Base-by-base conservation (phyloP, 2,888 invertebrate genomes). In the Drosophila emarginata region DNA sequence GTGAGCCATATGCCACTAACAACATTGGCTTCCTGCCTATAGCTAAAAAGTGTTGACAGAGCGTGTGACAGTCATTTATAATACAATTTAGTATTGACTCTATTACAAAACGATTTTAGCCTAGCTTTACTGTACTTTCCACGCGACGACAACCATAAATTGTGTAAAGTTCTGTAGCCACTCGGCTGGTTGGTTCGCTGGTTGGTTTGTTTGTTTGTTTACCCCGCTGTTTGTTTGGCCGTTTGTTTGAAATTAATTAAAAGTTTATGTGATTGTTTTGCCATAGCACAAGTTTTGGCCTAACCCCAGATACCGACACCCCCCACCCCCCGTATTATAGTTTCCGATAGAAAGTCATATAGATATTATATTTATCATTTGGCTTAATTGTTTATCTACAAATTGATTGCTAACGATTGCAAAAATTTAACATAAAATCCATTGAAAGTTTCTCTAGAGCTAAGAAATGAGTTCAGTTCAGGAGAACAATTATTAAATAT, bases 191-290 rank as follows among this genome's bases (percentile, higher is more conserved):
- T 37, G 58, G 57, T 68, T 67, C 64, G 57, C 66, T 64, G 45
- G 45, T 21, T 65, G 75, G 64, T 71, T 76, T 74, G 75, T 71
- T 80, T 79, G 65, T 56, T 69, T 70, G 61, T 56, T 58, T 39
- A 57, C 64, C 59, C 64, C 59, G 59, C 52, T 68, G 74, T 74
- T 72, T 71, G 45, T 52, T 69, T 74, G 70, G 54, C 70, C 67
- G 74, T 67, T 74, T 79, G 87, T 85, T 85, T 82, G 75, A 87
- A 84, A 82, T 85, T 85, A 85, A 87, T 85, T 79, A 85, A 85
- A 87, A 85, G 68, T 85, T 84, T 85, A 78, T 78, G 72, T 80
- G 82, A 80, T 82, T 84, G 87, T 87, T 79, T 78, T 60, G 67
- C 64, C 66, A 65, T 64, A 36, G 15, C 14, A 18, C 18, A 21